These are phyloP conservation scores for Scaptomyza graminum DNA, from an alignment of 1,140 invertebrate genomes.

Conservation along the genomic window DNA sequence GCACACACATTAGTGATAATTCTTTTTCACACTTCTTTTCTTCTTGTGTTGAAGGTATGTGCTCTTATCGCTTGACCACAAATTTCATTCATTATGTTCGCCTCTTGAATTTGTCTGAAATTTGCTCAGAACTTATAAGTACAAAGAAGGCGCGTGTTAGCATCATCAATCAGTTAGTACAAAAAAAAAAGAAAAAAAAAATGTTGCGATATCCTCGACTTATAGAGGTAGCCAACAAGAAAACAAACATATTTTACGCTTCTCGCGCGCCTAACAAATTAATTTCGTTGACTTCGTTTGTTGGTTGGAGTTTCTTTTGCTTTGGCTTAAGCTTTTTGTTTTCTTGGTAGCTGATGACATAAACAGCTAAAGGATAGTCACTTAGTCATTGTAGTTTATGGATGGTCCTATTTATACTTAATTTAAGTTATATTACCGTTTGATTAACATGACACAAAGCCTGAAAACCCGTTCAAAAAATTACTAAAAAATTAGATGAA, in stretches of 20 bases:
- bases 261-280: constrained; percentile 62
- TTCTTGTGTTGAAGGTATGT: constrained; percentile 18
- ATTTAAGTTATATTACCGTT: too few species aligned
- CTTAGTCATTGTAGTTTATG: neutral
- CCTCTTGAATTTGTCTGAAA: constrained; percentile 39
- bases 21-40: constrained; percentile 43
- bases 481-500: too few species aligned
- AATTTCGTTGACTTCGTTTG: constrained; percentile 30
- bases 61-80: constrained; percentile 48
- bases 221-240: constrained; percentile 40
- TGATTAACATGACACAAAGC: too few species aligned
- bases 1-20: constrained; percentile 40
- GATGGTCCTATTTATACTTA: too few species aligned
- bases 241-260: constrained; percentile 66
- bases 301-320: neutral
- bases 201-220: constrained; percentile 13
- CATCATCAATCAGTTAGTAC: constrained; percentile 78
- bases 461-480: too few species aligned
- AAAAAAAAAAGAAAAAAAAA: too few species aligned
- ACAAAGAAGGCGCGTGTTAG: constrained; percentile 72
- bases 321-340: neutral
- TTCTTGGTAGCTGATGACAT: constrained; percentile 30
- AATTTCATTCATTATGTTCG: constrained; percentile 35
- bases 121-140: constrained; percentile 81
- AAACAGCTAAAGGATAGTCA: constrained; percentile 17